These are phyloP conservation scores for Temnothorax ravouxi DNA, from an alignment of 2,888 invertebrate genomes.

Conservation along the genomic window DNA sequence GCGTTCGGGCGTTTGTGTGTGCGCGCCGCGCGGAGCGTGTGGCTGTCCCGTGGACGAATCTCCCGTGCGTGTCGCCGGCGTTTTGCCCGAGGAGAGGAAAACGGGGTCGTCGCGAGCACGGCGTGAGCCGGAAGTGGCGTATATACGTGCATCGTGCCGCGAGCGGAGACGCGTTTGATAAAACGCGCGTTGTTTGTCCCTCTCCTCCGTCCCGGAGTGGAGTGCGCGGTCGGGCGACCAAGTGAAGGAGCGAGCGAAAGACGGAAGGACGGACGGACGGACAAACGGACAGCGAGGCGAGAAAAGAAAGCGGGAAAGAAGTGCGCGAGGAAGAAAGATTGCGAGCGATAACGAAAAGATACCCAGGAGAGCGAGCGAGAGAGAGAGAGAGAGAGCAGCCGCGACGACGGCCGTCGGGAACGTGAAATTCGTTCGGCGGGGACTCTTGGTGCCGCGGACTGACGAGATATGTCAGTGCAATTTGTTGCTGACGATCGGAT, in stretches of 20 bases:
- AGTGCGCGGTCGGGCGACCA: slow-evolving; percentile 64
- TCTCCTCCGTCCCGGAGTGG: slow-evolving; percentile 31
- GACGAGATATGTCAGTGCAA: slow-evolving; percentile 87
- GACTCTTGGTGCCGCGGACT: slow-evolving; percentile 72
- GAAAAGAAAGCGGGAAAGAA: slow-evolving; percentile 11
- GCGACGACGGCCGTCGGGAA: slow-evolving; percentile 70
- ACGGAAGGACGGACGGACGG: neutral
- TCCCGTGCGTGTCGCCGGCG: slow-evolving; percentile 69
- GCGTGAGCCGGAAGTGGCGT: slow-evolving; percentile 24
- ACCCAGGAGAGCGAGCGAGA: slow-evolving; percentile 26
- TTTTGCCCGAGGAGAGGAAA: slow-evolving; percentile 39
- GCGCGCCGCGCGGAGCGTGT: slow-evolving; percentile 84
- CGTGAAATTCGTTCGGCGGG: slow-evolving; percentile 72
- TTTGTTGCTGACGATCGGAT: slow-evolving; percentile 87
- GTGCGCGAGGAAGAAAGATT: slow-evolving; percentile 38
- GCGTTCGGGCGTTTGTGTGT: slow-evolving; percentile 86
- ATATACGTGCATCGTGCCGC: neutral
- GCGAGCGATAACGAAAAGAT: slow-evolving; percentile 54
- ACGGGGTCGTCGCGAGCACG: slow-evolving; percentile 38
- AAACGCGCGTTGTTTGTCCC: slow-evolving; percentile 66
- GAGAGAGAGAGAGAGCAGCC: slow-evolving; percentile 42
- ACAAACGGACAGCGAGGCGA: slow-evolving; percentile 8
- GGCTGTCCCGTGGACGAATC: slow-evolving; percentile 87
- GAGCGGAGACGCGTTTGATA: slow-evolving; percentile 33
- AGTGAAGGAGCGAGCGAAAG: slow-evolving; percentile 12